Base-by-base conservation (phyloP, 2,888 invertebrate genomes). In the Leptarthrus brevirostris region DNA sequence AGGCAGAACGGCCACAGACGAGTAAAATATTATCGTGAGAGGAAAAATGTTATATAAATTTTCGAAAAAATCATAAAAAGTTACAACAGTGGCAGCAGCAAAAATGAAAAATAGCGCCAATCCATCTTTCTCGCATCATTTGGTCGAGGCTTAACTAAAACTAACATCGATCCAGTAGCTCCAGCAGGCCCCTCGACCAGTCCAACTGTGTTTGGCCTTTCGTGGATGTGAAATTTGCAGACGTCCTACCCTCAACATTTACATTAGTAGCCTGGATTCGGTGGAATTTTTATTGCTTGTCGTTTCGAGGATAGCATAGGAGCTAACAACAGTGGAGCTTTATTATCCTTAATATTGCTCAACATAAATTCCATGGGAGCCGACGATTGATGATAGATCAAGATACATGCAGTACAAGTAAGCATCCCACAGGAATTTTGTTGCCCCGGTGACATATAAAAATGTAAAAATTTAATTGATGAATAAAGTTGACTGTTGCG, bases 71-170 rank as follows among this genome's bases (percentile, higher is more conserved):
- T 64, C 64, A 64, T 64, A 44, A 44, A 40, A 64, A 40, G n/a
- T 12, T 12, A 40, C 40, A 40, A 12, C 40, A 40, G 22, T 24
- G 44, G 24, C 44, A 64, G 64, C 64, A 47, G 64, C n/a, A 40
- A 14, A 18, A 4, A 64, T 44, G 44, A 44, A 64, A 64, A 64
- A 64, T 44, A 24, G 16, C 44, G 22, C 16, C 64, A 40, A 64
- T 64, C 36, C 64, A 64, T 64, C 64, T 64, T 58, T 64, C 64
- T 64, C 64, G 64, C 44, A 64, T 64, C 64, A 64, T 64, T 64
- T 64, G 64, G 64, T 36, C 24, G 47, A 22, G 22, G 36, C 47
- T 64, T 64, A 44, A 40, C 64, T 47, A 64, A 64, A 64, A 44
- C 64, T 64, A 64, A 47, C 44, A 64, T 64, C 64, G 64, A 64